Percentiles rank a stretch among this genome's conserved stretches.
phyloP scores from a whole-genome alignment of 2,113 vertebrate species.

The Ellobius talpinus region DNA sequence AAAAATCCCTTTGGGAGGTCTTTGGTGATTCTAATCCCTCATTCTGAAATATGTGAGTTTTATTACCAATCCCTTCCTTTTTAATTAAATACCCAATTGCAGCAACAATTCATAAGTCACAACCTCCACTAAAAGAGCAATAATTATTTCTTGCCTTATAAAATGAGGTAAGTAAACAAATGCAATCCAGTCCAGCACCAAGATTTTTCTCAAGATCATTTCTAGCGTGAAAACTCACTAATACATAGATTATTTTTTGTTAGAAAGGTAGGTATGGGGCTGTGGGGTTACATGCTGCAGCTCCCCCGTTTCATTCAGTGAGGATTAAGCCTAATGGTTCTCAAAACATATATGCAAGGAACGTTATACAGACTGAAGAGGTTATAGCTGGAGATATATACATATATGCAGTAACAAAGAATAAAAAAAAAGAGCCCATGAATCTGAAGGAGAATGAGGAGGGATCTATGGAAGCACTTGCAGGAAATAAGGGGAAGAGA shows the following conservation, averaged over 20 bases:
- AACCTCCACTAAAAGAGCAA: conserved; percentile 29
- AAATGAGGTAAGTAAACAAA: conserved; percentile 39
- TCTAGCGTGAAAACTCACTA: background rate
- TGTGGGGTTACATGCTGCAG: background rate
- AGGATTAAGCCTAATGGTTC: background rate
- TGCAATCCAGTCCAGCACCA: background rate
- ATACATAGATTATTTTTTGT: background rate
- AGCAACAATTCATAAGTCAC: background rate
- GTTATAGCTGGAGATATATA: too few relatives aligned
- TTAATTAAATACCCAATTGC: background rate
- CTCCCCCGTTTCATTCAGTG: background rate
- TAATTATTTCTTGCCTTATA: conserved; percentile 27
- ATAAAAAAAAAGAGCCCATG: background rate
- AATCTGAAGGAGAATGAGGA: background rate
- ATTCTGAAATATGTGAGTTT: background rate
- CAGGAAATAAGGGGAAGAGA: background rate
- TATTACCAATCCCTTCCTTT: background rate
- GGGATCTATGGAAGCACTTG: background rate
- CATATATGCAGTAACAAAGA: too few relatives aligned
- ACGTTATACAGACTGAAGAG: background rate
- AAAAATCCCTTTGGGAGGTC: background rate
- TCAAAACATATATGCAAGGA: background rate
- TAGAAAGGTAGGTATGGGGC: background rate
- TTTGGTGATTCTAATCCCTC: background rate
- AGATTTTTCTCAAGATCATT: conserved; percentile 19